Conservation (phyloP, 92 coral and sea anemone species). For the Porites lobata region DNA sequence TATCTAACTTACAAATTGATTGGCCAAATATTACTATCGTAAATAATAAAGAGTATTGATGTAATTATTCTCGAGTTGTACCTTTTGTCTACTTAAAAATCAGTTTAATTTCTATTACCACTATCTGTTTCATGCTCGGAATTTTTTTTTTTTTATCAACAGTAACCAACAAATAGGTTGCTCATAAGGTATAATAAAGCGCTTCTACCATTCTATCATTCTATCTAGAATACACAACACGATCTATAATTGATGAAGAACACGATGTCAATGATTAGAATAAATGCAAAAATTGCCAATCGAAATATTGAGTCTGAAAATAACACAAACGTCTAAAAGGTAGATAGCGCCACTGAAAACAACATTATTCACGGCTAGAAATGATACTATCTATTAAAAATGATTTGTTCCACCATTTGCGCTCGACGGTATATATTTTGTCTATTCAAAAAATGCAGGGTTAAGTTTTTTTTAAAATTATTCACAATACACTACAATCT, state of each 20-base stretch:
- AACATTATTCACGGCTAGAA: background rate
- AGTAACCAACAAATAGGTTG: background rate
- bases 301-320: constrained; percentile 21
- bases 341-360: constrained; percentile 7
- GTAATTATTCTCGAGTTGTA: too few relatives aligned
- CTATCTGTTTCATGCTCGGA: background rate
- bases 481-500: constrained; percentile 18
- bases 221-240: constrained; percentile 28
- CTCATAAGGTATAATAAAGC: too few relatives aligned
- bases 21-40: too few relatives aligned
- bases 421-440: constrained; percentile 1
- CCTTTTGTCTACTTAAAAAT: constrained; percentile 19
- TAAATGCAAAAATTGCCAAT: constrained; percentile 16
- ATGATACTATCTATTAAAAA: too few relatives aligned
- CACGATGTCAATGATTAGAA: background rate
- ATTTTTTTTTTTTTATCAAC: too few relatives aligned
- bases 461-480: background rate
- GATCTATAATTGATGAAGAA: background rate
- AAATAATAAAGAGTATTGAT: too few relatives aligned
- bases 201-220: constrained; percentile 9
- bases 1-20: too few relatives aligned
- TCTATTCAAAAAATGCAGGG: constrained; percentile 5
- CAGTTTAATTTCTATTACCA: constrained; percentile 5
- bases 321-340: constrained; percentile 3
- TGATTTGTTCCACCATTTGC: too few relatives aligned